Base-by-base conservation (phyloP, 1,140 invertebrate species). In the Heliothis subflexa region DNA sequence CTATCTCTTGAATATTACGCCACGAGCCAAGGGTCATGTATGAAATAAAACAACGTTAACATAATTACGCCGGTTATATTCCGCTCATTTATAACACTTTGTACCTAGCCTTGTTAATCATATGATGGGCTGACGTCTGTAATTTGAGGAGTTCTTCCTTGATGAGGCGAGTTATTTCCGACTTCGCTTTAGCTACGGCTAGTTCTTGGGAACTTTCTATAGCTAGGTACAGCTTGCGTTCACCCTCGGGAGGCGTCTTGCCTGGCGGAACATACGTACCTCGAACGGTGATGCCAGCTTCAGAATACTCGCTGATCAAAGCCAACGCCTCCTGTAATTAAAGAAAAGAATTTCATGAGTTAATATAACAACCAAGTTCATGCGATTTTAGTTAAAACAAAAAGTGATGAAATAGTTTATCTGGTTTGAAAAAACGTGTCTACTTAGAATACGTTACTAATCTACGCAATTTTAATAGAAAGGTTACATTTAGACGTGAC, bases 271-370 rank as follows among this genome's bases (percentile, higher is more conserved):
- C 98, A 90, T 99, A 99, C 0, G 99, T 99, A n/a, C 99, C 99
- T 49, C 99, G 96, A 0, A 99, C 99, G 0, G 99, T 99, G 25
- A 99, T 98, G 62, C 99, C 99, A 3, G 99, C 99, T 94, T 99
- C 99, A 0, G 99, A 99, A 94, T 99, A 99, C 93, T 99, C 99
- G 21, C 98, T 99, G 83, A 99, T 99, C 89, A 99, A 98, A 1
- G 99, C 99, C 70, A 99, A 94, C 1, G 99, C 99, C 95, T 99
- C 99, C 97, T 97, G 93, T 25, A 81, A 86, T 75, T 12, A 78
- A 76, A 62, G 59, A 64, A 64, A 64, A 70, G 21, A 79, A 76
- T 68, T 61, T 40, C 33, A 40, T 40, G 33, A 40, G 25, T 71
- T 55, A 72, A 40, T 55, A 12, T 45, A 66, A 59, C 18, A 40